These are phyloP conservation scores for Eremobia ochroleuca DNA, from an alignment of 2,888 invertebrate species.

Conservation along the genomic window DNA sequence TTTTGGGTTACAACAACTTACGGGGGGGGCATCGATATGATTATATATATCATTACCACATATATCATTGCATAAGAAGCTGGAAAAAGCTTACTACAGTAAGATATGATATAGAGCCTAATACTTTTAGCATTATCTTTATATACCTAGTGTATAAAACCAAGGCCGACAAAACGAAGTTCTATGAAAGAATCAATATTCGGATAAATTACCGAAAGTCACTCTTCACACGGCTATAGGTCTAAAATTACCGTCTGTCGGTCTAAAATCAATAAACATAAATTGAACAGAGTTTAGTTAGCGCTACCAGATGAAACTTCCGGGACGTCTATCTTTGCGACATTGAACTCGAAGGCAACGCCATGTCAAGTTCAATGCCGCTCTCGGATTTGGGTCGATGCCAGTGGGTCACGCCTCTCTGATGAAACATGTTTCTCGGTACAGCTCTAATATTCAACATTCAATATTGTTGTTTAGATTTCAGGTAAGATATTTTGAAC, in stretches of 20 bases:
- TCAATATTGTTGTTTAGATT: neutral
- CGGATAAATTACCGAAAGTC: neutral
- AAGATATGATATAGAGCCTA: neutral
- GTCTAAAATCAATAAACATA: neutral
- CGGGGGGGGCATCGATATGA: too few species aligned
- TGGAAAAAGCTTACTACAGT: neutral
- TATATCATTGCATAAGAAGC: neutral
- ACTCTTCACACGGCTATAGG: neutral
- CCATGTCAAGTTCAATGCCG: constrained; percentile 43
- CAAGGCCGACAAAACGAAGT: neutral
- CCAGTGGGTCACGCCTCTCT: constrained; percentile 39
- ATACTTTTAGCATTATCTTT: neutral
- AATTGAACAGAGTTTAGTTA: neutral
- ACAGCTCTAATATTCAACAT: neutral
- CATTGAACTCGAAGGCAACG: constrained; percentile 35
- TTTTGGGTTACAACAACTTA: too few species aligned
- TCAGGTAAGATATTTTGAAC: neutral
- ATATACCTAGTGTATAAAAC: neutral
- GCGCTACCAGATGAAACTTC: neutral
- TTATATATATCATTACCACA: too few species aligned
- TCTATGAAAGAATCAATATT: neutral
- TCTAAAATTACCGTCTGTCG: neutral
- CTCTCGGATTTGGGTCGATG: constrained; percentile 25
- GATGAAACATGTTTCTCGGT: neutral
- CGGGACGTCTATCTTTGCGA: constrained; percentile 4